Conservation (phyloP, 92 coral and sea anemone genomes). For the Siderastrea radians region DNA sequence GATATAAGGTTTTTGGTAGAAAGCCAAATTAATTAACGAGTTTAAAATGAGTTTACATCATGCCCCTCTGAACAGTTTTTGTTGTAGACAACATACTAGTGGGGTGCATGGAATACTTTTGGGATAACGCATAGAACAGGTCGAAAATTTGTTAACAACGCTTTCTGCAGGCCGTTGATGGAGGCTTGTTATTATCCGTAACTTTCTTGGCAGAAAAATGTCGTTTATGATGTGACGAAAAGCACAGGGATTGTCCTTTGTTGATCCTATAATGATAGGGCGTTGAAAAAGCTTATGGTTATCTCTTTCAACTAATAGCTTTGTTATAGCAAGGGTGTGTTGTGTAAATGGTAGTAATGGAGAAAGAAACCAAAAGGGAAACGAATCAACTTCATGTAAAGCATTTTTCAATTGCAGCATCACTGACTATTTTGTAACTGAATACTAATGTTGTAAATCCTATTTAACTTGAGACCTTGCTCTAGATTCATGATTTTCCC, state of each 20-base stretch:
- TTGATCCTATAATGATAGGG: constrained; percentile 21
- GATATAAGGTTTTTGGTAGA: not conserved
- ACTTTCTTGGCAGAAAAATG: not conserved
- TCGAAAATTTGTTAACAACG: constrained; percentile 47
- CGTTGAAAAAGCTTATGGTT: constrained; percentile 36
- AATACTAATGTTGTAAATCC: not conserved
- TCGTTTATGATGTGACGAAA: constrained; percentile 46
- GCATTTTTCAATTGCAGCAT: not conserved
- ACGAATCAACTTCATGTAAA: not conserved
- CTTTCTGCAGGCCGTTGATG: constrained; percentile 36
- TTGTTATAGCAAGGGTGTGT: constrained; percentile 29
- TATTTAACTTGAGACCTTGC: constrained; percentile 8
- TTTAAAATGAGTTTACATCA: constrained; percentile 16
- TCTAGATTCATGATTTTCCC: not conserved
- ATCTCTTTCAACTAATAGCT: constrained; percentile 34
- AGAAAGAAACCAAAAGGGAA: not conserved
- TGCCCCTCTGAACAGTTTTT: not conserved
- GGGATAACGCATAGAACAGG: constrained; percentile 3
- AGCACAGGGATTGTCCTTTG: not conserved
- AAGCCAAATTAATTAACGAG: constrained; percentile 8
- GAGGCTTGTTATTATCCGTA: constrained; percentile 31
- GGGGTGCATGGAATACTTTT: not conserved
- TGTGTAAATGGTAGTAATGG: constrained; percentile 8
- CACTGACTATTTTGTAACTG: not conserved
- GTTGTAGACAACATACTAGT: not conserved